Evolutionary conservation across 2,888 invertebrate genomes (phyloP).

Genomic region (Heliconius charithonia): DNA sequence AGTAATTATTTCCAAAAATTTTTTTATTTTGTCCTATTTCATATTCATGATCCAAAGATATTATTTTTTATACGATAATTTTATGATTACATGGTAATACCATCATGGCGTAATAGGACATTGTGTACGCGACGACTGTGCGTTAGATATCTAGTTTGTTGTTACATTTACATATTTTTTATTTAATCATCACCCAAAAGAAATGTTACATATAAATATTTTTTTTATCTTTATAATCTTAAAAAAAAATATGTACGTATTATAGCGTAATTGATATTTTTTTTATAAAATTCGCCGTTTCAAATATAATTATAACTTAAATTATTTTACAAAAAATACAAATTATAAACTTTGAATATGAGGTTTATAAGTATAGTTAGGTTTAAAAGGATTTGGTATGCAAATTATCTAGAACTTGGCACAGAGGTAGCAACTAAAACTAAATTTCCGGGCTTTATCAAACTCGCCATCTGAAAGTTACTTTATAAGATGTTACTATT

Average conservation of each 20-base stretch:
- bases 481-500: slow-evolving; percentile 20
- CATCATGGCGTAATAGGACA: background rate
- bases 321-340: background rate
- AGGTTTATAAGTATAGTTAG: slow-evolving; percentile 16
- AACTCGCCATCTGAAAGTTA: slow-evolving; percentile 30
- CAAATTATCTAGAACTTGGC: slow-evolving; percentile 24
- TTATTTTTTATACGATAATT: too few relatives aligned
- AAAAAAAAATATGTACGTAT: too few relatives aligned
- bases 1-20: background rate
- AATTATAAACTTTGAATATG: background rate
- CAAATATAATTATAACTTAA: background rate
- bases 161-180: too few relatives aligned
- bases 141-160: too few relatives aligned
- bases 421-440: slow-evolving; percentile 31
- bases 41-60: background rate
- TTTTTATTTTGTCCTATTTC: background rate
- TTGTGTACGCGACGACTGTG: too few relatives aligned
- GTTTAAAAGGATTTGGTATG: slow-evolving; percentile 30
- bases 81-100: background rate
- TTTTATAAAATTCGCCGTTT: too few relatives aligned
- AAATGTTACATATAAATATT: too few relatives aligned
- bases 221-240: too few relatives aligned
- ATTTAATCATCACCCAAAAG: too few relatives aligned
- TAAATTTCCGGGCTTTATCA: slow-evolving; percentile 30
- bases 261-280: too few relatives aligned